Evolutionary conservation across 1,140 invertebrate species (phyloP), one percentile per base, ranked within the genome.

Genomic region (Charaxes varanes): DNA sequence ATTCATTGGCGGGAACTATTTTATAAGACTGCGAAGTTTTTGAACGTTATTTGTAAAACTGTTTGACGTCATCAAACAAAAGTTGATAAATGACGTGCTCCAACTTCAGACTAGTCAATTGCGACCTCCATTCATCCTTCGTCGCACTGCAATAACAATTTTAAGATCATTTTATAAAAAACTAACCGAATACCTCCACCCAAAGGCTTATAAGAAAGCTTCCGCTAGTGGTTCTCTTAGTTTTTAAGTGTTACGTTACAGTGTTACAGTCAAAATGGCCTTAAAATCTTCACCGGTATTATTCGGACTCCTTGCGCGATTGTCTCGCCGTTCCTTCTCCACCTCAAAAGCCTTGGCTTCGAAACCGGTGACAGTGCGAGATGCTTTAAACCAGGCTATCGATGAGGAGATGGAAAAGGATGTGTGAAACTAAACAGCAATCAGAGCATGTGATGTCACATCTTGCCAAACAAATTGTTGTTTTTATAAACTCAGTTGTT

Each of bases 301-400:
- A 6, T 54, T 77, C 13, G 63, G 64, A n/a, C 36, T 71, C 33
- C 34, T 78, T n/a, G 33, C 57, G 15, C 54, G 68, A 0, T 18
- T 79, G 10, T 56, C 70, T 8, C 57, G 65, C 6, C 73, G 77
- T 13, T 63, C 53, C 57, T 79, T 81, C 44, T 79, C 78, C 1
- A 68, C 73, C 36, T 72, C 72, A 10, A 73, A 62, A 26, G 61
- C 62, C 47, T 48, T 76, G 58, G 79, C 86, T 3, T 87, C 88
- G 24, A 90, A 91, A 60, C 85, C 94, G 85, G 88, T 99, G 87
- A 97, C 94, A 2, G 96, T 99, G 0, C 86, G 98, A 70, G 98
- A 99, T 92, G 98, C 98, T 7, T 80, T 99, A 5, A 99, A 99
- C 85, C 87, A 92, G 17, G 98, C 98, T 0, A 87, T 99, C 64